A percentile compares a stretch with the other conserved stretches of the same genome.
Conservation (phyloP, 2,888 invertebrate species). For the Arrhopalites spinosus region DNA sequence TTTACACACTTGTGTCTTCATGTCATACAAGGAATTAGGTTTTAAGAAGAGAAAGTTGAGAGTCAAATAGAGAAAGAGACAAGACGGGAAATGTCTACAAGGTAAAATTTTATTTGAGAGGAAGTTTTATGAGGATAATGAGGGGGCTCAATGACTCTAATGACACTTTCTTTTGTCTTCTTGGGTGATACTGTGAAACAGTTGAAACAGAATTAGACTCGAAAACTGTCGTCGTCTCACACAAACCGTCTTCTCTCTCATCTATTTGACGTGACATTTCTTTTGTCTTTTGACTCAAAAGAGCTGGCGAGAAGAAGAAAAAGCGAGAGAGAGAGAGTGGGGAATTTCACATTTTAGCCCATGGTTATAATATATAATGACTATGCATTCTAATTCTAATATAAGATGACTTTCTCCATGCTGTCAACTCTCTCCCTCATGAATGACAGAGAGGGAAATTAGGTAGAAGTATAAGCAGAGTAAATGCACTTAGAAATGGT, state of each 20-base stretch:
- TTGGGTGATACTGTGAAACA: too few relatives aligned
- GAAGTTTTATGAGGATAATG: slow-evolving; percentile 16
- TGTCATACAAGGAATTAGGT: too few relatives aligned
- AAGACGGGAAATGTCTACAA: slow-evolving; percentile 1
- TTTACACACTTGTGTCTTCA: too few relatives aligned
- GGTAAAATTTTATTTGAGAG: not conserved
- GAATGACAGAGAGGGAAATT: slow-evolving; percentile 10
- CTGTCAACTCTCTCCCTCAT: not conserved
- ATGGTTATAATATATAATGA: too few relatives aligned
- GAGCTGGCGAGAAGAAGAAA: too few relatives aligned
- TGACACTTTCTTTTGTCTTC: slow-evolving; percentile 18
- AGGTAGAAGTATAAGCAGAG: not conserved
- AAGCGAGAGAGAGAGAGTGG: not conserved
- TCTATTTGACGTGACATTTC: slow-evolving; percentile 27
- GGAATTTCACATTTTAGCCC: not conserved
- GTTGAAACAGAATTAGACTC: not conserved
- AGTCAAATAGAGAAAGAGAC: not conserved
- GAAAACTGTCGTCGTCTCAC: not conserved
- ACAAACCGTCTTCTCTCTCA: not conserved
- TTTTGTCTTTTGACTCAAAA: slow-evolving; percentile 14
- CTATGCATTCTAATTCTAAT: too few relatives aligned
- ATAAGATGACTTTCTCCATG: too few relatives aligned
- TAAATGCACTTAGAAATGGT: not conserved
- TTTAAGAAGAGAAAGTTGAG: too few relatives aligned
- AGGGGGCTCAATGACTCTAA: slow-evolving; percentile 14